These are phyloP conservation scores for Prunella himalayana DNA, from an alignment of 2,113 vertebrate species.

Conservation along the genomic window DNA sequence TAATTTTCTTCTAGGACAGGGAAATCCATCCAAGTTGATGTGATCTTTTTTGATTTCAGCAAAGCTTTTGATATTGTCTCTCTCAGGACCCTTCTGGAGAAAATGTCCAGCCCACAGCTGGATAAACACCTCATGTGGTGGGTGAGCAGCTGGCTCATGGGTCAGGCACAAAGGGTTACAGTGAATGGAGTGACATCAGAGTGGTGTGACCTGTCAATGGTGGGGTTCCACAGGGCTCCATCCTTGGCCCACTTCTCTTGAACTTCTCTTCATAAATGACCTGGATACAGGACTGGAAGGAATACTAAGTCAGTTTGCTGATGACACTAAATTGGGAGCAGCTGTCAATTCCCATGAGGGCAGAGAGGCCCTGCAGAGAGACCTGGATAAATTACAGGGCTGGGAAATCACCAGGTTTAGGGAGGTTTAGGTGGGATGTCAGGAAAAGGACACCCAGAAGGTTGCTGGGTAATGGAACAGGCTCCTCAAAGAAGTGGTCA, in stretches of 20 bases:
- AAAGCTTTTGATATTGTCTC: not conserved
- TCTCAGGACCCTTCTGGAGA: not conserved
- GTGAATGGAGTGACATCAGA: not conserved
- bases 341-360: rapidly evolving
- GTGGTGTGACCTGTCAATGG: not conserved
- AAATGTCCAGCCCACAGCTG: not conserved
- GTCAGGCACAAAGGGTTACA: not conserved
- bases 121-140: not conserved
- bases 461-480: not conserved
- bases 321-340: not conserved
- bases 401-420: not conserved
- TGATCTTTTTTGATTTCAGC: not conserved
- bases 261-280: not conserved
- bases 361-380: not conserved
- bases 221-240: not conserved
- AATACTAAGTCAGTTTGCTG: not conserved
- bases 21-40: not conserved
- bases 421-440: not conserved
- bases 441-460: not conserved
- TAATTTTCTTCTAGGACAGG: not conserved
- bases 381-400: not conserved
- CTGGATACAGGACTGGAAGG: not conserved
- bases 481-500: not conserved
- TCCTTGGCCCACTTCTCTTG: not conserved
- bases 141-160: not conserved